phyloP scores from a whole-genome alignment of 2,113 vertebrate species.

The Sinosuthora webbiana region DNA sequence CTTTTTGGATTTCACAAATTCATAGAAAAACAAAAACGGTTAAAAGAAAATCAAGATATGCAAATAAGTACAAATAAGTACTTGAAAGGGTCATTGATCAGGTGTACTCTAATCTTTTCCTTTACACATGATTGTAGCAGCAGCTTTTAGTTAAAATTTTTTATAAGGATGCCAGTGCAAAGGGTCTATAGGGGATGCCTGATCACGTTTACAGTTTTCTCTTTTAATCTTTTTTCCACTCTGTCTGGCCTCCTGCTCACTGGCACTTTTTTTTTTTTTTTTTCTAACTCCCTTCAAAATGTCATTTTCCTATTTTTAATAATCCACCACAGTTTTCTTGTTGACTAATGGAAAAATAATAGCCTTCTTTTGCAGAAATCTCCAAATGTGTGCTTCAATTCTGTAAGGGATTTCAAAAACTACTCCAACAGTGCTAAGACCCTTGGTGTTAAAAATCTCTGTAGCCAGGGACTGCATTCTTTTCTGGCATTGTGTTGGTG shows the following conservation, averaged over 20 bases:
- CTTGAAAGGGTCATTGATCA: background rate
- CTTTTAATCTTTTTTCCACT: background rate
- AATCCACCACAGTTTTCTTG: background rate
- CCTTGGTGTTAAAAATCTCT: background rate
- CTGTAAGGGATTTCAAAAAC: background rate
- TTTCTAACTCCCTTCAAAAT: background rate
- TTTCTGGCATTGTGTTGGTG: background rate
- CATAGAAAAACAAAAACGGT: background rate
- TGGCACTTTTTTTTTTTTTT: background rate
- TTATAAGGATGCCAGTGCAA: background rate
- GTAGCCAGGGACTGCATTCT: background rate
- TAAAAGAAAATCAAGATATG: background rate
- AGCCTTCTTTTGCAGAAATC: background rate
- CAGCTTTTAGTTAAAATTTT: background rate
- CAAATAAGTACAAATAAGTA: background rate
- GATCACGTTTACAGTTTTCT: background rate
- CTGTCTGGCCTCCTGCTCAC: background rate
- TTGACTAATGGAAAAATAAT: background rate
- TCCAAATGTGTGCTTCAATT: background rate
- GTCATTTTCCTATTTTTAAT: background rate
- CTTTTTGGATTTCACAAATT: background rate
- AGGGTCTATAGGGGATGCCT: background rate
- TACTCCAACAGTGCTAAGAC: background rate
- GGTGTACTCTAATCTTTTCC: background rate
- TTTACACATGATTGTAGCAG: background rate